A percentile compares a stretch with the other conserved stretches of the same genome.
phyloP scores from a whole-genome alignment of 2,888 invertebrate genomes.

The Epistrophe eligans region DNA sequence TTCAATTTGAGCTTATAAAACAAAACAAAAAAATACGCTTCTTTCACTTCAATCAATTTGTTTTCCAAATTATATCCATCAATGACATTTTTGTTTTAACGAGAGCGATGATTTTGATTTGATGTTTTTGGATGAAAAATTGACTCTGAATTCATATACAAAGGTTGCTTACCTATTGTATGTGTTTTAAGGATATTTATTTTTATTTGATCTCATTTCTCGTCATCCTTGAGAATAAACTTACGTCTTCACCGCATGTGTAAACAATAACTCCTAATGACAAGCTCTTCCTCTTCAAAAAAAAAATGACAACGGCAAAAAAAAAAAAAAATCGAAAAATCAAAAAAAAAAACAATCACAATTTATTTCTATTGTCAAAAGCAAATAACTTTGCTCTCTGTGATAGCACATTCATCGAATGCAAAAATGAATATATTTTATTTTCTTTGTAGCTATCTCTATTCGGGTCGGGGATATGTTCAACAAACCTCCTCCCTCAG shows the following conservation, averaged over 20 bases:
- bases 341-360: conserved; percentile 11
- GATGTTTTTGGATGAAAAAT: neutral
- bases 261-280: conserved; percentile 35
- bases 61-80: conserved; percentile 3
- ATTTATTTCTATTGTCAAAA: conserved; percentile 60
- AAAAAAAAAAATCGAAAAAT: conserved; percentile 4
- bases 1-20: neutral
- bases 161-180: too few relatives aligned
- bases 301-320: neutral
- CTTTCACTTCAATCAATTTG: neutral
- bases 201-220: conserved; percentile 27
- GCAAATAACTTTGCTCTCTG: conserved; percentile 25
- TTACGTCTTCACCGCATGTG: conserved; percentile 14
- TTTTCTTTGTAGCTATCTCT: conserved; percentile 16
- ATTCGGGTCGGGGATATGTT: conserved; percentile 16
- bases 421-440: conserved; percentile 19
- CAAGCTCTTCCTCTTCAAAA: neutral
- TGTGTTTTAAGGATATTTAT: conserved; percentile 22
- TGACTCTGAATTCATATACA: neutral
- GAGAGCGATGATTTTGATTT: conserved; percentile 5
- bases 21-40: conserved; percentile 12
- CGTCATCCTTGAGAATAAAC: conserved; percentile 13
- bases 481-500: conserved; percentile 6
- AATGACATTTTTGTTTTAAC: neutral
- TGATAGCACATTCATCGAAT: neutral